Evolutionary conservation across 2,888 invertebrate species (phyloP).

Genomic region (Meteorus cinctellus): DNA sequence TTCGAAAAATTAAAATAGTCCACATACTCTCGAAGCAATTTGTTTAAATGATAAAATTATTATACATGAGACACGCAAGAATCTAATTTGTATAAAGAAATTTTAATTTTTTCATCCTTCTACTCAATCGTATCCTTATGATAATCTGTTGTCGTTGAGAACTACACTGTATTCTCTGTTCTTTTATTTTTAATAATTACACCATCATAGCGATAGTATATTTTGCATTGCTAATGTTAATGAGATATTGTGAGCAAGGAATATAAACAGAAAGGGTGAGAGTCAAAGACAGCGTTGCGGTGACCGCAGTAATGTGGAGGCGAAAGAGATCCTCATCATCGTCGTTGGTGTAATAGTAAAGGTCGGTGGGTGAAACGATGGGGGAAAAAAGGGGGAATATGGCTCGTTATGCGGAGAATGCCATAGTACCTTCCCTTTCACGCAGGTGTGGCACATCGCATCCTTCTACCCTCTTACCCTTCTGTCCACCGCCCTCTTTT

Average conservation of each 20-base stretch:
- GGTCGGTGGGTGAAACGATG: slow-evolving; percentile 27
- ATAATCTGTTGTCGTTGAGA: too few relatives aligned
- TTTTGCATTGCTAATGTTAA: slow-evolving; percentile 3
- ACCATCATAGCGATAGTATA: background rate
- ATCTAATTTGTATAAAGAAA: too few relatives aligned
- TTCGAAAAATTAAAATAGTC: too few relatives aligned
- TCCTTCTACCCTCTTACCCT: slow-evolving; percentile 15
- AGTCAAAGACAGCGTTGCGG: slow-evolving; percentile 15
- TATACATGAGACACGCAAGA: too few relatives aligned
- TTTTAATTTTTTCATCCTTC: too few relatives aligned
- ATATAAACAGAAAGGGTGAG: background rate
- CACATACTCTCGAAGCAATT: too few relatives aligned
- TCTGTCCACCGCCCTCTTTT: background rate
- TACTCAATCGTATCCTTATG: too few relatives aligned
- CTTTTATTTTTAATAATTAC: background rate
- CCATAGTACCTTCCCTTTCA: slow-evolving; percentile 15
- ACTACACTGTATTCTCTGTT: too few relatives aligned
- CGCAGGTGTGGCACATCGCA: slow-evolving; percentile 37
- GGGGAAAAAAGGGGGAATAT: slow-evolving; percentile 17
- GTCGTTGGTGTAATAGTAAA: slow-evolving; percentile 44
- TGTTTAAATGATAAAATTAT: too few relatives aligned
- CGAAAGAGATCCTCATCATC: slow-evolving; percentile 46
- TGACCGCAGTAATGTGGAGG: slow-evolving; percentile 15
- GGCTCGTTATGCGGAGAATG: slow-evolving; percentile 38
- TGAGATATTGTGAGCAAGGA: background rate